Percentiles rank a stretch among this genome's conserved stretches.
phyloP scores from a whole-genome alignment of 2,888 invertebrate species.

The Zaprionus obscuricornis region DNA sequence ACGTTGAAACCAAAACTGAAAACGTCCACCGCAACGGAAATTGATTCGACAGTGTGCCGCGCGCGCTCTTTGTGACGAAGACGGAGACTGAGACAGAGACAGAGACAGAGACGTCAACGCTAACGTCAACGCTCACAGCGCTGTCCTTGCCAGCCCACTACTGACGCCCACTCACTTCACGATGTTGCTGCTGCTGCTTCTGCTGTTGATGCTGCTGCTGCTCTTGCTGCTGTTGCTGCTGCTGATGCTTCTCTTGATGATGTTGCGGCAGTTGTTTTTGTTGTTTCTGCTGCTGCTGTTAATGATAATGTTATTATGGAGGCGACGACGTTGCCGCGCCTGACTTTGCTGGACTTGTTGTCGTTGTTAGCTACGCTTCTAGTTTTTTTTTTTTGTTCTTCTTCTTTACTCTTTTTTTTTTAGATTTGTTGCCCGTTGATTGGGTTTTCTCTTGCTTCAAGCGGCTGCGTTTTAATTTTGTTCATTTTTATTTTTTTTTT shows the following conservation, averaged over 20 bases:
- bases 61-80: constrained; percentile 19
- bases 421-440: constrained; percentile 55
- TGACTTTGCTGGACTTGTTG: constrained; percentile 51
- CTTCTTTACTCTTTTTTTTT: constrained; percentile 2
- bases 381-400: too few species aligned
- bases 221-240: constrained; percentile 13
- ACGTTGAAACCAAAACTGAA: constrained; percentile 77
- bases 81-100: constrained; percentile 37
- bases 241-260: constrained; percentile 12
- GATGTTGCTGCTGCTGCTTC: constrained; percentile 34
- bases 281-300: constrained; percentile 35
- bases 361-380: constrained; percentile 45
- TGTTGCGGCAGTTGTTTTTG: constrained; percentile 13
- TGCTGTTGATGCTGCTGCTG: constrained; percentile 26
- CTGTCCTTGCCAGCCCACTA: constrained; percentile 67
- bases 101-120: constrained; percentile 10
- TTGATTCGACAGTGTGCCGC: constrained; percentile 69
- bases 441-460: constrained; percentile 60
- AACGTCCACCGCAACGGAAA: constrained; percentile 74
- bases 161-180: constrained; percentile 61
- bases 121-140: constrained; percentile 29
- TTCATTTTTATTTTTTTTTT: constrained; percentile 52
- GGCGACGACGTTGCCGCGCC: constrained; percentile 33
- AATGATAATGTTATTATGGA: constrained; percentile 54
- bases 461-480: constrained; percentile 69